phyloP scores from a whole-genome alignment of 64 coral and sea anemone species.

The Platygyra sinensis region DNA sequence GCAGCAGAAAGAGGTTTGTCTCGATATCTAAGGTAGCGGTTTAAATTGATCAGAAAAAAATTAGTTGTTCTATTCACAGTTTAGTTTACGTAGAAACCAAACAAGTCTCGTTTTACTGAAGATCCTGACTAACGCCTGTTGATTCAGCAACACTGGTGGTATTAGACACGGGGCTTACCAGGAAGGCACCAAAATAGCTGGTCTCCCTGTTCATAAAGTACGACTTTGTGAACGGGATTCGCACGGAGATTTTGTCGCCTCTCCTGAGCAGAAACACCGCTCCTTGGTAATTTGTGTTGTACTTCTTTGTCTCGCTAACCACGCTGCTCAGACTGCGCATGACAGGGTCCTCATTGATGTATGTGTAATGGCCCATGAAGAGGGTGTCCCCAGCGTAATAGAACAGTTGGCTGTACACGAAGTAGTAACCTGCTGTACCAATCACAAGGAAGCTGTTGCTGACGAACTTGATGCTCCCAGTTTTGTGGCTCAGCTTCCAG shows the following conservation, averaged over 20 bases:
- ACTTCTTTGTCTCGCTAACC: constrained; percentile 39
- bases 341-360: constrained; percentile 51
- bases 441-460: constrained; percentile 55
- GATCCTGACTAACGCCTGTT: background rate
- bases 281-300: constrained; percentile 64
- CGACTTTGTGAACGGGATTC: constrained; percentile 49
- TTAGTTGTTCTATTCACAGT: no score
- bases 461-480: constrained; percentile 57
- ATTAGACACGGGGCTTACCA: constrained; percentile 23
- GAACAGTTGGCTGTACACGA: constrained; percentile 61
- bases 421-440: constrained; percentile 65
- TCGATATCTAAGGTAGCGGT: no score
- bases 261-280: constrained; percentile 47
- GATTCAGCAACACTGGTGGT: background rate
- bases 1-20: no score
- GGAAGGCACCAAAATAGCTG: constrained; percentile 67
- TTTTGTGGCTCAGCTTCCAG: constrained; percentile 53
- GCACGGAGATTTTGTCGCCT: constrained; percentile 60
- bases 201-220: constrained; percentile 63
- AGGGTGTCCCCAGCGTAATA: constrained; percentile 56
- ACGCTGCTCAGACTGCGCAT: constrained; percentile 62
- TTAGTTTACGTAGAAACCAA: background rate
- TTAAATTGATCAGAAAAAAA: no score
- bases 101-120: background rate
- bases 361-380: constrained; percentile 62